Evolutionary conservation across 2,113 vertebrate species (phyloP).

Genomic region (Brachyhypopomus gauderio): DNA sequence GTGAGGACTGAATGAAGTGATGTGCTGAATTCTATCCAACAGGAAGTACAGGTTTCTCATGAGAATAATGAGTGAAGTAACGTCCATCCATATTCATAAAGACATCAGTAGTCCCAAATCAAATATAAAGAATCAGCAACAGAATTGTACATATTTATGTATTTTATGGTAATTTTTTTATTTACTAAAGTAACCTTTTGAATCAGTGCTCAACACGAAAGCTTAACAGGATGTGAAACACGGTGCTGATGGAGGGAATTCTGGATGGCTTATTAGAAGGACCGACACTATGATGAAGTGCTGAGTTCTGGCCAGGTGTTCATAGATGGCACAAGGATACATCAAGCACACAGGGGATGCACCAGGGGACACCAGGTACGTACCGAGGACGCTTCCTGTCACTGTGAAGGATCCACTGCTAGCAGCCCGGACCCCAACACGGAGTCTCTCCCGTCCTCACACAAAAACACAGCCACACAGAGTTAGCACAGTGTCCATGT

Average conservation of each 20-base stretch:
- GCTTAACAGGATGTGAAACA: not conserved
- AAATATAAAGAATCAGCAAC: not conserved
- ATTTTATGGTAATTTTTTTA: not conserved
- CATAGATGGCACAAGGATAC: not conserved
- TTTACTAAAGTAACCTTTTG: not conserved
- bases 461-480: not conserved
- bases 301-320: not conserved
- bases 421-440: not conserved
- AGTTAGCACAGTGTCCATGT: too few species aligned
- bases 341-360: not conserved
- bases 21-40: slow-evolving; percentile 6
- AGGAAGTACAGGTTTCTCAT: slow-evolving; percentile 8
- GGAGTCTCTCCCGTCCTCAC: not conserved
- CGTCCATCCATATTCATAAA: not conserved
- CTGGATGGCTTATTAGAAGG: slow-evolving; percentile 5
- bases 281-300: not conserved
- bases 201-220: not conserved
- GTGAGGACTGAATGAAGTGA: not conserved
- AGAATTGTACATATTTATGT: not conserved
- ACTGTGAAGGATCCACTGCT: not conserved
- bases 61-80: not conserved
- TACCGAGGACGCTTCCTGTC: not conserved
- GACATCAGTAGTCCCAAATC: not conserved
- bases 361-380: not conserved
- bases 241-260: not conserved